These are phyloP conservation scores for Liparis tanakae DNA, from an alignment of 2,797 vertebrate species.

Conservation along the genomic window DNA sequence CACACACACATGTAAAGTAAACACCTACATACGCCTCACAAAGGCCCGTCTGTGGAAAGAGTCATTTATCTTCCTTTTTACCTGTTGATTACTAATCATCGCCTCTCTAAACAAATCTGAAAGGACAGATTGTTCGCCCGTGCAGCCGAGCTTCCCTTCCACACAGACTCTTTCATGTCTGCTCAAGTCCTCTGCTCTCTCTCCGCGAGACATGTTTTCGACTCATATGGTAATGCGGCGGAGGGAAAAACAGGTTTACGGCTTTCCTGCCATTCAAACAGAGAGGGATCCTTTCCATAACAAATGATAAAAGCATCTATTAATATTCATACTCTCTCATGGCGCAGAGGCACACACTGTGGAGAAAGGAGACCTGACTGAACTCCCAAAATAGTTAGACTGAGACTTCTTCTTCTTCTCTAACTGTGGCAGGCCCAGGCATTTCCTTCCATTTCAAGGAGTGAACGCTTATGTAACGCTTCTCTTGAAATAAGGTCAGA, in stretches of 20 bases:
- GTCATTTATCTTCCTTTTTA: constrained; percentile 32
- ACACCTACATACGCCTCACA: constrained; percentile 34
- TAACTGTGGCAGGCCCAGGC: constrained; percentile 54
- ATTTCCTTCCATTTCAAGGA: constrained; percentile 60
- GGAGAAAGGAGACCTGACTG: constrained; percentile 59
- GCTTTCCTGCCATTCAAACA: constrained; percentile 58
- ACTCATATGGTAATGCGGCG: constrained; percentile 44
- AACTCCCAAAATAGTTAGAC: constrained; percentile 70
- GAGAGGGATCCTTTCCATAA: constrained; percentile 51
- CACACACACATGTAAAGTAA: constrained; percentile 33
- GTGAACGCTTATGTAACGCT: constrained; percentile 56
- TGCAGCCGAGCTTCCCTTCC: constrained; percentile 26
- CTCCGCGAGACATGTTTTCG: constrained; percentile 41
- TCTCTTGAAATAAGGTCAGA: constrained; percentile 50
- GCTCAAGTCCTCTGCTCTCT: constrained; percentile 41
- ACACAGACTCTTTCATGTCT: constrained; percentile 45
- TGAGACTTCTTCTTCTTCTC: constrained; percentile 48
- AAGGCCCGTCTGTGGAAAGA: constrained; percentile 23
- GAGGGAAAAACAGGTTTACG: constrained; percentile 46
- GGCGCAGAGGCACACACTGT: constrained; percentile 38
- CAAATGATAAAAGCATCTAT: constrained; percentile 63
- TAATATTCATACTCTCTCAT: constrained; percentile 66
- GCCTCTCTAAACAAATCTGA: constrained; percentile 40
- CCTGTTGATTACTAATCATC: constrained; percentile 56
- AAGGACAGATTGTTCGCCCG: constrained; percentile 31